Base-by-base conservation (phyloP, 2,797 vertebrate species). In the Alectoris magna region DNA sequence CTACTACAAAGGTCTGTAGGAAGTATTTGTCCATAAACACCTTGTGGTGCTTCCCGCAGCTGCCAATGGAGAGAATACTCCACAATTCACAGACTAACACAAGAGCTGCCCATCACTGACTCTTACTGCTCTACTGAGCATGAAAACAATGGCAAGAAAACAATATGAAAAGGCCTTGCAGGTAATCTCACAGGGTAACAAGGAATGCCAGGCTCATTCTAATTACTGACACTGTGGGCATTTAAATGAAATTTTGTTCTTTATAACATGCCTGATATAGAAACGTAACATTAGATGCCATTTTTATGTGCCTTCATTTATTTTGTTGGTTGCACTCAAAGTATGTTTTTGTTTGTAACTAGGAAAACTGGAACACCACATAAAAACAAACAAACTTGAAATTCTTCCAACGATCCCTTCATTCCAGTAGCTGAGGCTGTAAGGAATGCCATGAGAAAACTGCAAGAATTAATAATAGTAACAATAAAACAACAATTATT, bases 131-230 rank as follows among this genome's bases (percentile, higher is more conserved):
- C 91, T 92, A 5, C 80, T 79, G 89, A 91, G 92, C 91, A 84
- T 92, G 87, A 95, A 95, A 93, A 92, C 91, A 95, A 90, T 91
- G 84, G 92, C 68, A 75, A 58, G 85, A 88, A 90, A 87, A 96
- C 80, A 92, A 84, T 90, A 87, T 48, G 71, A 93, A 91, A 93
- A 88, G 64, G 68, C 68, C 58, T 94, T 71, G 83, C 95, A 96
- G 93, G 85, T 96, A 86, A 93, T 92, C 93, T 94, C 91, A 92
- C 76, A 91, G 91, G 71, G 83, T 94, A 95, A 92, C 92, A 86
- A 62, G 74, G 93, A 93, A 93, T 74, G 60, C 80, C 89, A 88
- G 87, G 56, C 53, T 84, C 48, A 70, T 81, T 90, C 89, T 84
- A 93, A 94, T 94, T 91, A 81, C 70, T 63, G 73, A 85, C 73